Percentiles rank a stretch among this genome's conserved stretches.
These are phyloP conservation scores for Callyntrura guangdongensis DNA, from an alignment of 2,888 invertebrate genomes.

Conservation along the genomic window DNA sequence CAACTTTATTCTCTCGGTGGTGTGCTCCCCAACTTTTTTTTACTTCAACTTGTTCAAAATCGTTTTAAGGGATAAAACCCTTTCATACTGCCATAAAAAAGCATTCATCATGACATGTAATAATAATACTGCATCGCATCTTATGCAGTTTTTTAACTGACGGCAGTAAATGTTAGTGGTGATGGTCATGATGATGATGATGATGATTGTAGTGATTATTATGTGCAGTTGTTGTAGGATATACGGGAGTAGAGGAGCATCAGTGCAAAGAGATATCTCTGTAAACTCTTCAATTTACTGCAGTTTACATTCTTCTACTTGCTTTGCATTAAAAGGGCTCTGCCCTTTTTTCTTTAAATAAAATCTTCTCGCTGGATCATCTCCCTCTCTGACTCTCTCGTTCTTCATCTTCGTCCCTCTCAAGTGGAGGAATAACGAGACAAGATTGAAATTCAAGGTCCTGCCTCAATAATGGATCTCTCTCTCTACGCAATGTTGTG, in stretches of 20 bases:
- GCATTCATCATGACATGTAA: constrained; percentile 76
- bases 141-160: constrained; percentile 74
- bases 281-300: neutral
- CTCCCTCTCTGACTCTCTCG: constrained; percentile 42
- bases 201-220: neutral
- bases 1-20: too few relatives aligned
- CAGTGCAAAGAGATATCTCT: neutral
- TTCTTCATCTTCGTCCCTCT: too few relatives aligned
- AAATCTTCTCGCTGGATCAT: constrained; percentile 53
- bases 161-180: neutral
- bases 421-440: neutral
- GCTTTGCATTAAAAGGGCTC: constrained; percentile 64
- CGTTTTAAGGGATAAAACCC: constrained; percentile 62
- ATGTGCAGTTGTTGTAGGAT: constrained; percentile 5
- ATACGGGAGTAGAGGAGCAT: neutral
- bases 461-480: constrained; percentile 71
- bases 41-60: constrained; percentile 48
- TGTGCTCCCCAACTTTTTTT: constrained; percentile 56
- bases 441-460: constrained; percentile 76
- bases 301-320: constrained; percentile 34
- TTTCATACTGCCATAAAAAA: constrained; percentile 73
- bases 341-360: constrained; percentile 63
- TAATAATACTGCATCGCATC: constrained; percentile 58
- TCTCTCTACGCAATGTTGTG: constrained; percentile 3
- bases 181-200: constrained; percentile 2